Percentiles rank a stretch among this genome's conserved stretches.
phyloP scores from a whole-genome alignment of 2,888 invertebrate species.

The Plebejus anna region DNA sequence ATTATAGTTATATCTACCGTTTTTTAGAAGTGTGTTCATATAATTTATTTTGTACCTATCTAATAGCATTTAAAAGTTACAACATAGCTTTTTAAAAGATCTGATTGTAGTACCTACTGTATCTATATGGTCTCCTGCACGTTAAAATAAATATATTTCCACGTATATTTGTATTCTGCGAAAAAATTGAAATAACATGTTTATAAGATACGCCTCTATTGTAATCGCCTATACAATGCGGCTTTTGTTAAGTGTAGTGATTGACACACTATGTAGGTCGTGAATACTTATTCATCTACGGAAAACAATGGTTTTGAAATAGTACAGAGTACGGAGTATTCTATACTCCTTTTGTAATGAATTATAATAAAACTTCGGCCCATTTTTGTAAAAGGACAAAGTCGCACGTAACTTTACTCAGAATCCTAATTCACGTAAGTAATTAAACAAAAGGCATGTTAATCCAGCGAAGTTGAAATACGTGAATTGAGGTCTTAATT shows the following conservation, averaged over 20 bases:
- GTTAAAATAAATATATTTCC: background rate
- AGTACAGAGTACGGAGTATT: constrained; percentile 3
- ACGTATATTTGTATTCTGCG: background rate
- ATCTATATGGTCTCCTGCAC: background rate
- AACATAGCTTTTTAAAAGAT: background rate
- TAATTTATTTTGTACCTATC: background rate
- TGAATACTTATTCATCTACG: constrained; percentile 41
- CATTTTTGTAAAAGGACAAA: background rate
- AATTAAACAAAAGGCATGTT: background rate
- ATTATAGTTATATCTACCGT: background rate
- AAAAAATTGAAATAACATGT: constrained; percentile 14
- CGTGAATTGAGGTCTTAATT: background rate
- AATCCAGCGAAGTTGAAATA: background rate
- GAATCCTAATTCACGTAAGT: background rate
- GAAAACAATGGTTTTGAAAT: constrained; percentile 30
- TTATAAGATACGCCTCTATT: background rate
- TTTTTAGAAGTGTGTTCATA: background rate
- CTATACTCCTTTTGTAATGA: background rate
- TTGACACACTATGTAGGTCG: constrained; percentile 39
- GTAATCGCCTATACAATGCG: constrained; percentile 11
- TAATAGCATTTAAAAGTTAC: background rate
- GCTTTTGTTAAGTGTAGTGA: constrained; percentile 28
- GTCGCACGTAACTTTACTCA: background rate
- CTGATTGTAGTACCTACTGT: background rate
- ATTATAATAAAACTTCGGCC: constrained; percentile 2